Percentiles rank a stretch among this genome's conserved stretches.
phyloP scores from a whole-genome alignment of 2,797 vertebrate genomes.

The Bradypodion pumilum region DNA sequence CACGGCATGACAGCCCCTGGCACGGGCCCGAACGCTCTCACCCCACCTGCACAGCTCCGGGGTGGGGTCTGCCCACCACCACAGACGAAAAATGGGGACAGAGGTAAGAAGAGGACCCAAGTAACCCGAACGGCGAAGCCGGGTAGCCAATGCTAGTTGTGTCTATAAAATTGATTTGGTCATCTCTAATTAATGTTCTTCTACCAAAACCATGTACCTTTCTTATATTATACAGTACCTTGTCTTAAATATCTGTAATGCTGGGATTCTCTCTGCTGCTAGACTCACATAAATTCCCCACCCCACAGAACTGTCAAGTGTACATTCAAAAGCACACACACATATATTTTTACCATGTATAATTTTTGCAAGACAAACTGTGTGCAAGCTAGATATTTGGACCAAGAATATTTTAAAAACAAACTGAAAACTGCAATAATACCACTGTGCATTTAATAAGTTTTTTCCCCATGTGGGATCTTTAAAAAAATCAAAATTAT shows the following conservation, averaged over 20 bases:
- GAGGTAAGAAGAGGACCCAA: too few species aligned
- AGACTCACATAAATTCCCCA: neutral
- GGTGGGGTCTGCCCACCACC: too few species aligned
- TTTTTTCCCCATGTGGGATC: constrained; percentile 3
- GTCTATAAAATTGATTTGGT: too few species aligned
- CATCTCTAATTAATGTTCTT: neutral
- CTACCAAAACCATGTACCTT: neutral
- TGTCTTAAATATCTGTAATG: neutral
- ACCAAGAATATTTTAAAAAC: neutral
- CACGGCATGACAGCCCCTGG: too few species aligned
- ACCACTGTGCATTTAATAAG: constrained; percentile 2
- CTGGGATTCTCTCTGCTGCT: neutral
- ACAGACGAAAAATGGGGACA: too few species aligned
- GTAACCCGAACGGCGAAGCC: too few species aligned
- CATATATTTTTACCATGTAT: neutral
- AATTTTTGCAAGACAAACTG: neutral
- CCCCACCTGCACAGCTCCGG: too few species aligned
- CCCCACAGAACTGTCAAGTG: neutral
- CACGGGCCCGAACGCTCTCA: too few species aligned
- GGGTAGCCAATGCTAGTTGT: too few species aligned
- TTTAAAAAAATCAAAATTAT: neutral
- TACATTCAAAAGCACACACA: neutral
- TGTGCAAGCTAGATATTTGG: neutral
- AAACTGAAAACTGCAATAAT: neutral
- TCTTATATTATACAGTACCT: neutral